A percentile compares a stretch with the other conserved stretches of the same genome.
phyloP scores from a whole-genome alignment of 2,888 invertebrate species.

The Eristalis tenax region DNA sequence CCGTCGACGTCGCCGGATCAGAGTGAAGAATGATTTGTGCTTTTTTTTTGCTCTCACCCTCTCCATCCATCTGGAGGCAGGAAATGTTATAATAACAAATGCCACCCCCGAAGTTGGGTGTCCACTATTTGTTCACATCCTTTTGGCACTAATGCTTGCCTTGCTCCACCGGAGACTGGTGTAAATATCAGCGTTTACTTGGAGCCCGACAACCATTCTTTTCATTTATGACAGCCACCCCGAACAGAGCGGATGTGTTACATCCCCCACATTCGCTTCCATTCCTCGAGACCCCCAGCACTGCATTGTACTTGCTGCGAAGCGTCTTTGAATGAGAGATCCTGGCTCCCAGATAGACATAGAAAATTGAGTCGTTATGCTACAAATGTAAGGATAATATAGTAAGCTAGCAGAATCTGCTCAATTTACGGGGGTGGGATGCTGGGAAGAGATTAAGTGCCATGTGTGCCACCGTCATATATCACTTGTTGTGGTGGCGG shows the following conservation, averaged over 20 bases:
- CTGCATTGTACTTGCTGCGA: conserved; percentile 45
- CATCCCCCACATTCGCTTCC: background rate
- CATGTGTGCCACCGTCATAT: conserved; percentile 69
- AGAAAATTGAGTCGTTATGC: conserved; percentile 71
- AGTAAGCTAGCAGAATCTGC: conserved; percentile 68
- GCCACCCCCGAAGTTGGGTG: conserved; percentile 13
- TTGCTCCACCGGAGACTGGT: conserved; percentile 11
- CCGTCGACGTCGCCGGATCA: background rate
- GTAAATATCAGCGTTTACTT: conserved; percentile 47
- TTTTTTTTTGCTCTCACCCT: background rate
- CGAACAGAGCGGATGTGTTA: conserved; percentile 14
- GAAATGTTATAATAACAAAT: conserved; percentile 56
- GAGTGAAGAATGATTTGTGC: conserved; percentile 13
- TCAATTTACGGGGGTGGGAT: conserved; percentile 38
- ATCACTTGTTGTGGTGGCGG: conserved; percentile 68
- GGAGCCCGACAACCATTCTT: conserved; percentile 42
- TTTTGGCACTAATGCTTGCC: conserved; percentile 32
- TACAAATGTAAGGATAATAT: conserved; percentile 68
- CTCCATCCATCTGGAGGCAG: background rate
- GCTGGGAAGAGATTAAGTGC: conserved; percentile 67
- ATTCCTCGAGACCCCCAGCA: background rate
- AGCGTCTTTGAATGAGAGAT: conserved; percentile 59
- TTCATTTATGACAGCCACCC: conserved; percentile 58
- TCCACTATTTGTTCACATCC: conserved; percentile 48
- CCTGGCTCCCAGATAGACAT: conserved; percentile 48